Conservation (phyloP, 2,888 invertebrate species). For the Diachrysia chrysitis region DNA sequence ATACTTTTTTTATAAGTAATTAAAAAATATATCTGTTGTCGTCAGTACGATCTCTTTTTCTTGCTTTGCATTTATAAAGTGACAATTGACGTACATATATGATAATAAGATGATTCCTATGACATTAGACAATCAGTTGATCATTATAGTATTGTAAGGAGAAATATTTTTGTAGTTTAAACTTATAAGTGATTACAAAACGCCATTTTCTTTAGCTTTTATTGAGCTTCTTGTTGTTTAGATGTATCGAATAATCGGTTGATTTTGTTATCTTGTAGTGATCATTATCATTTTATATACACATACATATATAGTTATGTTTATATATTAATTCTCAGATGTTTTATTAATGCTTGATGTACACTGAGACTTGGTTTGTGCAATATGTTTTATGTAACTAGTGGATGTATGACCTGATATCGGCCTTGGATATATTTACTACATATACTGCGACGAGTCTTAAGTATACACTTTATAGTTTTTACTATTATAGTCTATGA, state of each 20-base stretch:
- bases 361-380: conserved; percentile 50
- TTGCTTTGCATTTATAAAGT: conserved; percentile 14
- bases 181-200: conserved; percentile 75
- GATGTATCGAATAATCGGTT: conserved; percentile 57
- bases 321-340: conserved; percentile 35
- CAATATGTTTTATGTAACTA: conserved; percentile 51
- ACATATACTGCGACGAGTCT: conserved; percentile 34
- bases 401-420: conserved; percentile 33
- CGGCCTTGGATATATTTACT: conserved; percentile 51
- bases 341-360: conserved; percentile 42
- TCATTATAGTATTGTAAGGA: conserved; percentile 55
- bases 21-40: conserved; percentile 9
- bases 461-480: conserved; percentile 36
- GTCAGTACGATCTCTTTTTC: conserved; percentile 1
- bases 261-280: conserved; percentile 53
- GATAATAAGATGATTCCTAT: conserved; percentile 24
- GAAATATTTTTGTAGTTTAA: conserved; percentile 79
- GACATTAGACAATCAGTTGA: conserved; percentile 68
- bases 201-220: conserved; percentile 82
- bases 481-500: conserved; percentile 31
- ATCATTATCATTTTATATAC: conserved; percentile 44
- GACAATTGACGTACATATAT: conserved; percentile 12
- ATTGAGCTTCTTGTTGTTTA: conserved; percentile 77
- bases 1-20: conserved; percentile 19
- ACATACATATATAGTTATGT: conserved; percentile 27